These are phyloP conservation scores for Lasiurus borealis DNA, from an alignment of 2,113 vertebrate genomes.

Conservation along the genomic window DNA sequence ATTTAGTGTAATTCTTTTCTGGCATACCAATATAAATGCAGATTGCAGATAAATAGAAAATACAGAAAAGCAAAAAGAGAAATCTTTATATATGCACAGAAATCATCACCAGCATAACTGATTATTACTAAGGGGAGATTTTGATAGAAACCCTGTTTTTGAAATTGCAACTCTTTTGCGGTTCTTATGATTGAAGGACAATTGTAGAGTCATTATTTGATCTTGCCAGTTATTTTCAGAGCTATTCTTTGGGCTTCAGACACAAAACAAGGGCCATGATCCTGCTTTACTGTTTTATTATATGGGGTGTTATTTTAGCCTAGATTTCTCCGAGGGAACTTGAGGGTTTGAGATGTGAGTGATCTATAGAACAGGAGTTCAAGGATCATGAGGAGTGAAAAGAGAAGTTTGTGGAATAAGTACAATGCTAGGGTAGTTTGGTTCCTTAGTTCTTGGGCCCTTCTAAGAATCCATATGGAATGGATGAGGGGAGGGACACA, in stretches of 20 bases:
- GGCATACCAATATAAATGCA: background rate
- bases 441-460: background rate
- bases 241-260: background rate
- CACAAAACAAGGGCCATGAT: background rate
- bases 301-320: background rate
- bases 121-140: constrained; percentile 6
- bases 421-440: background rate
- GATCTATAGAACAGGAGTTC: background rate
- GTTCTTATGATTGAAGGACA: background rate
- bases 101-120: background rate
- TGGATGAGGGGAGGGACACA: background rate
- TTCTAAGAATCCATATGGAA: background rate
- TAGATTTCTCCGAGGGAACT: background rate
- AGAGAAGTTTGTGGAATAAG: background rate
- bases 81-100: background rate
- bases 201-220: background rate
- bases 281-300: background rate
- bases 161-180: background rate
- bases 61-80: background rate
- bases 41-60: constrained; percentile 15
- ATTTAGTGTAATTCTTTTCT: background rate
- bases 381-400: constrained; percentile 2
- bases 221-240: background rate
- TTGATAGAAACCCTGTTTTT: background rate
- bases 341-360: background rate